These are phyloP conservation scores for Pempheris klunzingeri DNA, from an alignment of 2,797 vertebrate genomes.

Conservation along the genomic window DNA sequence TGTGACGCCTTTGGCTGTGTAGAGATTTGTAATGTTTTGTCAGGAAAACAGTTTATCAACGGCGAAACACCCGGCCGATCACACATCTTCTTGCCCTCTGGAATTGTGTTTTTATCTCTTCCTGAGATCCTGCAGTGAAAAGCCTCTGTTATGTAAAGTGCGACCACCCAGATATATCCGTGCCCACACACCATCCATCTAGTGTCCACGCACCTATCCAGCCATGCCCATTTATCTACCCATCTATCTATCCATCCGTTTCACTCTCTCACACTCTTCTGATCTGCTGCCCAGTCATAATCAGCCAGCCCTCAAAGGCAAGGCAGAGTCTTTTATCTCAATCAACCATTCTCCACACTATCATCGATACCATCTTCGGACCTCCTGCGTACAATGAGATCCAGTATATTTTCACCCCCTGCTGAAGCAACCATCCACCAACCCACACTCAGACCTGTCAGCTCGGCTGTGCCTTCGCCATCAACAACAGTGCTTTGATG, in stretches of 20 bases:
- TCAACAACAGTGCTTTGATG: conserved; percentile 43
- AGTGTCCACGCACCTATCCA: conserved; percentile 35
- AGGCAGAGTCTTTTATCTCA: conserved; percentile 72
- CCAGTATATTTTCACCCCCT: conserved; percentile 2
- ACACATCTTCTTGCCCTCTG: conserved; percentile 41
- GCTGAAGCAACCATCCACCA: not conserved
- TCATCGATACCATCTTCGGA: conserved; percentile 48
- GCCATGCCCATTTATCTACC: conserved; percentile 48
- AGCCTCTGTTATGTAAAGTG: conserved; percentile 65
- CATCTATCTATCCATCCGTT: conserved; percentile 57
- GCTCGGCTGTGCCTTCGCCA: conserved; percentile 18
- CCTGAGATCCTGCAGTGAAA: conserved; percentile 53
- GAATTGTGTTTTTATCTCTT: conserved; percentile 60
- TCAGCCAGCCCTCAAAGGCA: conserved; percentile 59
- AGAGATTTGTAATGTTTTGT: conserved; percentile 64
- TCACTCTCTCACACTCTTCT: conserved; percentile 48
- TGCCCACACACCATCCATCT: conserved; percentile 56
- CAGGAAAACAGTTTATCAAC: conserved; percentile 58
- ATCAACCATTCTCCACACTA: conserved; percentile 56
- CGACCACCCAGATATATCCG: conserved; percentile 22
- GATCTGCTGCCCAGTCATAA: conserved; percentile 64
- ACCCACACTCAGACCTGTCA: conserved; percentile 6
- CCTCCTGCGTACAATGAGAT: conserved; percentile 55
- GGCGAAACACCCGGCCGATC: conserved; percentile 43
- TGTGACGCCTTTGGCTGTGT: conserved; percentile 38